Evolutionary conservation across 2,113 vertebrate species (phyloP), one percentile per base, ranked within the genome.

Genomic region (Macroglossus sobrinus): DNA sequence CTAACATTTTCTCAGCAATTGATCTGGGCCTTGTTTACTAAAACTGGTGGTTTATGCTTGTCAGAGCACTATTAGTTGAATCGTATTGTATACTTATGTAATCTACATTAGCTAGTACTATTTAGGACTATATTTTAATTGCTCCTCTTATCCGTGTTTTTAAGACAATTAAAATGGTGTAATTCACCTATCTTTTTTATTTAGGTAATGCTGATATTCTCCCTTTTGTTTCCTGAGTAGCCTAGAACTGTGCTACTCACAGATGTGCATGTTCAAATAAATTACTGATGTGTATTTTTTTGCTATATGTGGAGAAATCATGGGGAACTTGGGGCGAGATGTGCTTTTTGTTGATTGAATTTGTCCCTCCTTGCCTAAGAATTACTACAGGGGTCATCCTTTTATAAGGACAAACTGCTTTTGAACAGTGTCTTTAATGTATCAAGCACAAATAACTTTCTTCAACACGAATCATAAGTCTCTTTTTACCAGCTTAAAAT

Each of bases 391-490:
- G 97, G 97, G 97, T 97, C 96, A 97, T 97, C 97, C 96, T 98
- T 98, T 97, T 97, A 92, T 91, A 98, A 97, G 97, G 95, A 97
- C 95, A 96, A 97, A 97, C 97, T 97, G 97, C 96, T 97, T 98
- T 98, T 96, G 84, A 97, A 97, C 97, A 97, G 96, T 98, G 97
- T 98, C 97, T 97, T 98, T 90, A 93, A 97, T 98, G 97, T 98
- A 98, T 97, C 97, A 98, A 98, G 97, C 97, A 98, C 97, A 98
- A 98, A 95, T 98, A 98, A 97, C 97, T 97, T 98, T 98, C 97
- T 98, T 98, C 97, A 97, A 97, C 97, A 98, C 84, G 18, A 97
- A 98, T 97, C 97, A 96, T 97, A 98, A 97, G 95, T 97, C 97
- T 97, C 97, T 98, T 98, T 98, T 97, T 98, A 98, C 97, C 97